phyloP scores from a whole-genome alignment of 2,797 vertebrate genomes.

The Tapirus indicus region DNA sequence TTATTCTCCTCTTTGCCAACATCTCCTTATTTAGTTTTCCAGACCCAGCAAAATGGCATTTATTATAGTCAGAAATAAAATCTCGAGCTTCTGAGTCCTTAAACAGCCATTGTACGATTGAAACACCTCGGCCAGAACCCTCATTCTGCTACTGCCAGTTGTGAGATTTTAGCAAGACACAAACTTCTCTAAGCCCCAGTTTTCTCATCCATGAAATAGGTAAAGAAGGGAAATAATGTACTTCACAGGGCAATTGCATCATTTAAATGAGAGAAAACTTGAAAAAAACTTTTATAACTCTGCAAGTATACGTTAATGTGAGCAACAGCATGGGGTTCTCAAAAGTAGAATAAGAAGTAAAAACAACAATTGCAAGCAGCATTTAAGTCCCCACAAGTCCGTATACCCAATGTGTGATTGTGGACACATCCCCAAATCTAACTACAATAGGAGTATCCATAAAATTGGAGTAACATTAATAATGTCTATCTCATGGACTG shows the following conservation, averaged over 20 bases:
- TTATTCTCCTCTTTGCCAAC: background rate
- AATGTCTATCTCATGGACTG: background rate
- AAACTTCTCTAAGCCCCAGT: background rate
- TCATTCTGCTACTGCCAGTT: background rate
- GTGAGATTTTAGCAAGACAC: background rate
- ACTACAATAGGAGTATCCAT: background rate
- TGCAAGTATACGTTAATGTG: background rate
- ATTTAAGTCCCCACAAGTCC: background rate
- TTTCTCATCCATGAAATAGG: background rate
- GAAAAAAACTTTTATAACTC: background rate
- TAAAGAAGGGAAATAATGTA: background rate
- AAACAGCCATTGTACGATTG: background rate
- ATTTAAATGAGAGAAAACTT: constrained; percentile 26
- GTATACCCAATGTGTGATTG: background rate
- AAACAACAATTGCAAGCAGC: background rate
- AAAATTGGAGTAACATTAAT: background rate
- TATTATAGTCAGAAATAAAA: constrained; percentile 1
- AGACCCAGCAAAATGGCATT: background rate
- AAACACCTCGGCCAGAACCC: background rate
- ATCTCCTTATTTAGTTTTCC: background rate
- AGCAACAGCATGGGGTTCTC: background rate
- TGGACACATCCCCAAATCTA: background rate
- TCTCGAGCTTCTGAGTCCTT: background rate
- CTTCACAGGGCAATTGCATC: background rate
- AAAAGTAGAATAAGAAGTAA: background rate